Evolutionary conservation across 2,888 invertebrate genomes (phyloP).

Genomic region (Fabriciana adippe): DNA sequence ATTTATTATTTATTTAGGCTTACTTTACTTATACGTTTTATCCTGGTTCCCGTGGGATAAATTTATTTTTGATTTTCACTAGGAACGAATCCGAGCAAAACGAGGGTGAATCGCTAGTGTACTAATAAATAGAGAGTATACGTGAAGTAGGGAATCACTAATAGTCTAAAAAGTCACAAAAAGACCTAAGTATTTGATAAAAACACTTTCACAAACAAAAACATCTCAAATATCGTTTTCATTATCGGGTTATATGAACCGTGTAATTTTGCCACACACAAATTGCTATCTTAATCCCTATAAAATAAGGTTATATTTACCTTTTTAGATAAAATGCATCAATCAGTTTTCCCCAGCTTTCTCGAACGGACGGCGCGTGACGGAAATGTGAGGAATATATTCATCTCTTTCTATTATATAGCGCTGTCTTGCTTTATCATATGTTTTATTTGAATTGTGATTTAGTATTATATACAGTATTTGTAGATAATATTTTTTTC

Average conservation of each 20-base stretch:
- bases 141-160: too few relatives aligned
- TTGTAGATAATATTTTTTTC: background rate
- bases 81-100: too few relatives aligned
- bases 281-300: background rate
- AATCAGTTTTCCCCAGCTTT: slow-evolving; percentile 45
- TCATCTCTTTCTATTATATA: slow-evolving; percentile 17
- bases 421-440: background rate
- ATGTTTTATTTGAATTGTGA: background rate
- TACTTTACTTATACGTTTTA: too few relatives aligned
- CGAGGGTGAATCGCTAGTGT: too few relatives aligned
- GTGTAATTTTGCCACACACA: background rate
- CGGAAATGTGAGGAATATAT: slow-evolving; percentile 30
- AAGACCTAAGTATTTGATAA: background rate
- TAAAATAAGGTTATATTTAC: slow-evolving; percentile 1
- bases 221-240: slow-evolving; percentile 32
- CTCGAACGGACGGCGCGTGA: slow-evolving; percentile 45
- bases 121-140: too few relatives aligned
- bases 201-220: slow-evolving; percentile 20
- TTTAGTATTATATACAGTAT: background rate
- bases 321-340: slow-evolving; percentile 21
- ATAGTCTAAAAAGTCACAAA: too few relatives aligned
- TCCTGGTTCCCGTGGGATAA: too few relatives aligned
- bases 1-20: too few relatives aligned
- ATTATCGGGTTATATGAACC: slow-evolving; percentile 34
- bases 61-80: too few relatives aligned